A percentile compares a stretch with the other conserved stretches of the same genome.
These are phyloP conservation scores for Paramuricea clavata DNA, from an alignment of 92 coral and sea anemone genomes.

Conservation along the genomic window DNA sequence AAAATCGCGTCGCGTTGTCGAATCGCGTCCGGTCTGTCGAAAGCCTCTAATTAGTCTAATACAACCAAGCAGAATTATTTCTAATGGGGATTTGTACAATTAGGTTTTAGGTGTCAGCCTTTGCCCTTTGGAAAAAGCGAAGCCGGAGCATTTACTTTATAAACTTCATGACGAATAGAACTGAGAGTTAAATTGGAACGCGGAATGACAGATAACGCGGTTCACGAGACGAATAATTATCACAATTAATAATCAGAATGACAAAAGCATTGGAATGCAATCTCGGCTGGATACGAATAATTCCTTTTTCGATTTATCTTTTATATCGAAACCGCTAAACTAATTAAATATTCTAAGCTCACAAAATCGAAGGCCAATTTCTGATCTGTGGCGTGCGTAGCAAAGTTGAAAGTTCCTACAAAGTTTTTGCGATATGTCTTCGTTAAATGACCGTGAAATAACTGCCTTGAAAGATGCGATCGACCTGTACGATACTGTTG, in stretches of 20 bases:
- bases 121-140: no score
- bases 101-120: no score
- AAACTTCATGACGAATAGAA: background rate
- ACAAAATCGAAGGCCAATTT: background rate
- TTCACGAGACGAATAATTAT: background rate
- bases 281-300: conserved; percentile 24
- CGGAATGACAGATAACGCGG: background rate
- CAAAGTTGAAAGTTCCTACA: background rate
- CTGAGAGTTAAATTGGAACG: background rate
- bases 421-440: conserved; percentile 12
- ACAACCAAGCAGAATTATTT: no score
- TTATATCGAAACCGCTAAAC: conserved; percentile 19
- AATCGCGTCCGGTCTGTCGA: no score
- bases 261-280: conserved; percentile 49
- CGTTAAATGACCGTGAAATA: conserved; percentile 78
- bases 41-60: no score
- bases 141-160: no score
- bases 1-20: no score
- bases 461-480: conserved; percentile 85
- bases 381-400: background rate
- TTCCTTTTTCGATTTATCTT: background rate
- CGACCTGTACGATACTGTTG: conserved; percentile 86
- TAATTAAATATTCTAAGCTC: conserved; percentile 37
- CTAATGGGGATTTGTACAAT: no score
- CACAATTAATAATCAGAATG: conserved; percentile 25